Conservation (phyloP, 2,888 invertebrate species). For the Physocephala rufipes region DNA sequence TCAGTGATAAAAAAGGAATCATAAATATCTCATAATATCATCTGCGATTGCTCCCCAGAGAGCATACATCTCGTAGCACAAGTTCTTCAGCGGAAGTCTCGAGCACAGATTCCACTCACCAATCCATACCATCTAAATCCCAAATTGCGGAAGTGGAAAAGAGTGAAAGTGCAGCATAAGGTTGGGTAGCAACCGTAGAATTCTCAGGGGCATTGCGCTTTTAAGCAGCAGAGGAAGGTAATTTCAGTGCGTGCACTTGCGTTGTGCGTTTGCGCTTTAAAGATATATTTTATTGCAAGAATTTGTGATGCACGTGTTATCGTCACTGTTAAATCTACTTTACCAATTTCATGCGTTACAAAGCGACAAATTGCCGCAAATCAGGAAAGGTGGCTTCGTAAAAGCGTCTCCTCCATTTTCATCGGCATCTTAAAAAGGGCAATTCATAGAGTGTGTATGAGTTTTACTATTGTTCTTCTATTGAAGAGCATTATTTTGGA, state of each 20-base stretch:
- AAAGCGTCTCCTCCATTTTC: neutral
- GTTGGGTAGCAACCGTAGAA: slow-evolving; percentile 7
- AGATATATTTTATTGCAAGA: slow-evolving; percentile 14
- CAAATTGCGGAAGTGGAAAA: neutral
- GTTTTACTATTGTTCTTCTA: too few relatives aligned
- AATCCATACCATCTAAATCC: neutral
- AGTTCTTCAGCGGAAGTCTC: neutral
- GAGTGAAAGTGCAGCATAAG: slow-evolving; percentile 4
- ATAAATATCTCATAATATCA: neutral
- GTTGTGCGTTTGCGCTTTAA: neutral
- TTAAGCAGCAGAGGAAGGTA: neutral
- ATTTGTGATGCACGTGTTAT: slow-evolving; percentile 12
- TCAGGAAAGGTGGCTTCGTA: neutral
- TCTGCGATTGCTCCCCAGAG: slow-evolving; percentile 23
- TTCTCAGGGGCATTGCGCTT: slow-evolving; percentile 15
- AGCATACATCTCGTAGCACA: neutral
- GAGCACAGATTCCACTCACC: too few relatives aligned
- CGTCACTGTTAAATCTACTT: neutral
- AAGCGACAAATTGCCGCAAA: neutral
- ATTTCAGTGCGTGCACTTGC: too few relatives aligned
- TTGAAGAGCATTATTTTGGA: slow-evolving; percentile 3
- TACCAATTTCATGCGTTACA: neutral
- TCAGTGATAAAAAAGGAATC: neutral
- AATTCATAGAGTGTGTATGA: too few relatives aligned
- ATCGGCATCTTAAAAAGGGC: neutral